Conservation (phyloP, 2,113 vertebrate species). For the Taxidea taxus region DNA sequence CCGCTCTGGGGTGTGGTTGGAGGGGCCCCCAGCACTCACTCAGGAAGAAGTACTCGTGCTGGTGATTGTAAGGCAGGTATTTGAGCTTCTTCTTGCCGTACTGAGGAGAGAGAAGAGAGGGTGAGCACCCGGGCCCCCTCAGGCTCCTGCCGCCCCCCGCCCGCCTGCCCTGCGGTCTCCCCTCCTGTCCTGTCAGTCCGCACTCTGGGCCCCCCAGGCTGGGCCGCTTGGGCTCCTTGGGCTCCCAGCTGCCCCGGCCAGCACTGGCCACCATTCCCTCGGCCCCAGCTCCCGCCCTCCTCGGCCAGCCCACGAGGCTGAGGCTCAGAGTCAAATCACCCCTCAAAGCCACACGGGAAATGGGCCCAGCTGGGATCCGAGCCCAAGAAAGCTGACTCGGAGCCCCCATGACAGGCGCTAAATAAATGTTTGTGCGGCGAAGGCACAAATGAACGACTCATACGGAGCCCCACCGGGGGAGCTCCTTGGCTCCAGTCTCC, state of each 20-base stretch:
- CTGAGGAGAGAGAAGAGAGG: conserved; percentile 72
- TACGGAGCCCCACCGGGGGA: not conserved
- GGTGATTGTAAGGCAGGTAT: conserved; percentile 84
- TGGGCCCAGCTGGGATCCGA: too few species aligned
- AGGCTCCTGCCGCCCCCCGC: too few species aligned
- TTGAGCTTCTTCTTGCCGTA: conserved; percentile 92
- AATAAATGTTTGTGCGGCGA: not conserved
- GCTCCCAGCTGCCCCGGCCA: accelerated
- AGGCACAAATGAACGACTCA: accelerated
- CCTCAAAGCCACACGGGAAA: not conserved
- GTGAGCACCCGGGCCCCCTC: not conserved
- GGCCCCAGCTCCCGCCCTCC: not conserved
- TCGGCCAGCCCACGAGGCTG: accelerated
- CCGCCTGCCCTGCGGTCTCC: too few species aligned
- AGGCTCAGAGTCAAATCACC: not conserved
- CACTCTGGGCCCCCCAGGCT: not conserved
- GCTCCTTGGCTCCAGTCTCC: not conserved
- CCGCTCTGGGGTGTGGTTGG: not conserved
- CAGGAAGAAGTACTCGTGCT: conserved; percentile 96
- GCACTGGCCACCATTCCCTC: too few species aligned
- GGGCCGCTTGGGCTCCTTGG: not conserved
- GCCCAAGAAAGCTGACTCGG: not conserved
- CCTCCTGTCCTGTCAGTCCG: not conserved
- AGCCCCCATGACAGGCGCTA: not conserved
- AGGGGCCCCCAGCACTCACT: conserved; percentile 82